A percentile compares a stretch with the other conserved stretches of the same genome.
These are phyloP conservation scores for Drosophila eohydei DNA, from an alignment of 2,888 invertebrate species.

Conservation along the genomic window DNA sequence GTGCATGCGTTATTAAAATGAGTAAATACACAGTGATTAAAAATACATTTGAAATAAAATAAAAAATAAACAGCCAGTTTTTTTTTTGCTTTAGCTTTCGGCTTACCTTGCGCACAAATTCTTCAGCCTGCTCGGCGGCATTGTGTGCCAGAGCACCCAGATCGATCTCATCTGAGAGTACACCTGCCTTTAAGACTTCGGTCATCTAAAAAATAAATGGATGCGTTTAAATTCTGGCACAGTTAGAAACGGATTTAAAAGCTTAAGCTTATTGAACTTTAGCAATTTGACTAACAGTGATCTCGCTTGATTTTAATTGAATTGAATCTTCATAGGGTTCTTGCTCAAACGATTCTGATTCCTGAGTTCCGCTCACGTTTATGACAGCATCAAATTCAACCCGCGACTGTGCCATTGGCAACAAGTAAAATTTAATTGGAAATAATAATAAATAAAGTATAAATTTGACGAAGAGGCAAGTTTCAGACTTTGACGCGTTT, in stretches of 20 bases:
- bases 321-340: conserved; percentile 33
- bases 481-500: conserved; percentile 55
- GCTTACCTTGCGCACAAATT: conserved; percentile 93
- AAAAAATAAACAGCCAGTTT: not conserved
- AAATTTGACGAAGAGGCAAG: conserved; percentile 28
- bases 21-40: not conserved
- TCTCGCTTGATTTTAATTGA: conserved; percentile 24
- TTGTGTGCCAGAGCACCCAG: conserved; percentile 93
- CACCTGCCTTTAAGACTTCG: conserved; percentile 93
- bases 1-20: not conserved
- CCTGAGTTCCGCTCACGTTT: conserved; percentile 22
- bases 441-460: conserved; percentile 41
- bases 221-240: not conserved
- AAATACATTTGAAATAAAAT: not conserved
- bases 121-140: conserved; percentile 97
- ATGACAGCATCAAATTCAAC: conserved; percentile 36
- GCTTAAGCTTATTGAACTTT: conserved; percentile 10
- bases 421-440: conserved; percentile 31
- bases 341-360: conserved; percentile 36
- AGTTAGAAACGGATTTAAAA: conserved; percentile 12
- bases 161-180: conserved; percentile 93
- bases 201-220: conserved; percentile 87
- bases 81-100: conserved; percentile 1
- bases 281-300: conserved; percentile 53
- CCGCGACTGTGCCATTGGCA: conserved; percentile 46